Evolutionary conservation across 2,113 vertebrate species (phyloP), one percentile per base, ranked within the genome.

Genomic region (Zapornia atra): DNA sequence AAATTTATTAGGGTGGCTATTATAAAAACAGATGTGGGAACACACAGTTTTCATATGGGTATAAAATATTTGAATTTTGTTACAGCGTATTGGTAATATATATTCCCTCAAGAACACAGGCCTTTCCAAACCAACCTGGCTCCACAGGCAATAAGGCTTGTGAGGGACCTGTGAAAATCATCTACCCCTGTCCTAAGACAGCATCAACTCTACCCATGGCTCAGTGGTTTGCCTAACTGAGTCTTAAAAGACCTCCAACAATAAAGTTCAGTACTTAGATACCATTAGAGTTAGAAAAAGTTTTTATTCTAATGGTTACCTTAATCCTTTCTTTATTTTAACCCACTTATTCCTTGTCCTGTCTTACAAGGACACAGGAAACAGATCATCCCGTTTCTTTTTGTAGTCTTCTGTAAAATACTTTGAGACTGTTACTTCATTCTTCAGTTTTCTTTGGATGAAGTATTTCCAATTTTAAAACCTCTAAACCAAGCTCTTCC

Each of bases 11-110:
- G 7, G 8, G 59, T 40, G 87, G 36, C 75, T 82, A 46, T 85
- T 87, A 72, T 25, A 85, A 90, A 94, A 69, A 36, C 91, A 95
- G 77, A 85, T 94, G 84, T 72, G 54, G 70, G 66, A 91, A 69
- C 73, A 93, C n/a, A 63, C 0, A 0, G 2, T 80, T 91, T 95
- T 95, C 50, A 82, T 76, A 72, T 20, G 19, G 59, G 46, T 57
- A 85, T 59, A 69, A 90, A 87, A 65, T 82, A 72, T 50, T 48
- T 85, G 36, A 72, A 13, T 87, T 85, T 65, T 88, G 50, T 87
- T 71, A 69, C 65, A 71, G 89, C 53, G 19, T 79, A 59, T 28
- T 80, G 65, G 61, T 92, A 94, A 56, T 75, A 81, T 87, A 69
- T 68, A 69, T 36, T 44, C 48, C 57, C 33, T 91, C 50, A 87